Percentiles rank a stretch among this genome's conserved stretches.
Evolutionary conservation across 2,797 vertebrate genomes (phyloP).

Genomic region (Spinus pinus): DNA sequence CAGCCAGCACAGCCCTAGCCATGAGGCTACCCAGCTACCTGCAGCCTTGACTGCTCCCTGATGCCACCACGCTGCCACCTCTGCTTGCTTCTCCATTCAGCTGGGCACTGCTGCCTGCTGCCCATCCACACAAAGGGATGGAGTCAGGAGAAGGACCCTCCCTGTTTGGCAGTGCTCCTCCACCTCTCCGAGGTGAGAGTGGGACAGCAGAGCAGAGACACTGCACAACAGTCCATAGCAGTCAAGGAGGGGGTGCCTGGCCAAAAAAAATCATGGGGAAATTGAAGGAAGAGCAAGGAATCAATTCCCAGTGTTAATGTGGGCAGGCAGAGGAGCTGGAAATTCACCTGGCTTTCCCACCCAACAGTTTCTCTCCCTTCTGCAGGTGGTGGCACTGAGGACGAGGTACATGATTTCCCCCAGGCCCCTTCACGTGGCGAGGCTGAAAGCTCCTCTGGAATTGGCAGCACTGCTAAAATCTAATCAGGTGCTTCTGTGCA

Average conservation of each 20-base stretch:
- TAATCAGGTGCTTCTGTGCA: slow-evolving; percentile 59
- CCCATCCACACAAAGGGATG: not conserved
- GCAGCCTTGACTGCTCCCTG: not conserved
- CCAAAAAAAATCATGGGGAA: not conserved
- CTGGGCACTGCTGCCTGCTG: not conserved
- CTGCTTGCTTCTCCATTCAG: not conserved
- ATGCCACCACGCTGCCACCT: not conserved
- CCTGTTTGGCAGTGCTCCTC: not conserved
- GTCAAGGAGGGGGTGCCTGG: not conserved
- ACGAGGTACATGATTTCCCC: not conserved
- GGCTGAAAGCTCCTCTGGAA: slow-evolving; percentile 8
- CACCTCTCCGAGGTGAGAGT: fast-evolving
- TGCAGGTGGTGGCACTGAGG: not conserved
- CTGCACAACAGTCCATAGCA: fast-evolving
- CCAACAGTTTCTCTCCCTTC: not conserved
- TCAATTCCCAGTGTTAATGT: not conserved
- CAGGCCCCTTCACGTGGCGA: fast-evolving
- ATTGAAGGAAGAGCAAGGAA: not conserved
- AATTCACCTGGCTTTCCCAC: not conserved
- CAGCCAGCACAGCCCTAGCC: not conserved
- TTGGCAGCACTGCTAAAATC: slow-evolving; percentile 22
- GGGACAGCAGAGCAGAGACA: not conserved
- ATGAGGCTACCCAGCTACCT: not conserved
- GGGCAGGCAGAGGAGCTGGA: not conserved
- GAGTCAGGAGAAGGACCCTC: not conserved